Conservation (phyloP, 2,113 vertebrate species). For the Platycercus adscitus region DNA sequence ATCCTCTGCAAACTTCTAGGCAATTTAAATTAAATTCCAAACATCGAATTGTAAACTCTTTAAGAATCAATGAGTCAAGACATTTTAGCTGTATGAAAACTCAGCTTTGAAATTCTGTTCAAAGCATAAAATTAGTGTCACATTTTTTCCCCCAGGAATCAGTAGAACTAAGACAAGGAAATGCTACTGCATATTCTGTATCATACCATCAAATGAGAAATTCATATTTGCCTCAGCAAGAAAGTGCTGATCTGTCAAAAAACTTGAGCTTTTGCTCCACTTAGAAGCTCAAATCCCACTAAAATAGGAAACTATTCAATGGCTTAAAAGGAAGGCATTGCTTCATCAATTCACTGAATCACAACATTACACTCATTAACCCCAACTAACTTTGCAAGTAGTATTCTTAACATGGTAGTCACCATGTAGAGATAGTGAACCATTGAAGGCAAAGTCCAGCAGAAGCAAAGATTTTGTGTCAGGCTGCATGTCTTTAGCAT, state of each 20-base stretch:
- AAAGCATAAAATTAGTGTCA: background rate
- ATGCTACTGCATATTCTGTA: background rate
- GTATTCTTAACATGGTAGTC: background rate
- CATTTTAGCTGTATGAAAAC: background rate
- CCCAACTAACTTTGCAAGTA: background rate
- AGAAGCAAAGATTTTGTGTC: background rate
- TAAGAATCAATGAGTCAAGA: background rate
- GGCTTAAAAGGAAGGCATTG: background rate
- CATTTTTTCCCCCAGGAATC: background rate
- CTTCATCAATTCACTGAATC: background rate
- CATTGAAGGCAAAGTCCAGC: background rate
- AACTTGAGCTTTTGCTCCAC: background rate
- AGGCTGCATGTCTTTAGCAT: background rate
- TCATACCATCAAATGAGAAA: background rate
- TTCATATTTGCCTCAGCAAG: background rate
- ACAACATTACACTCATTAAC: background rate
- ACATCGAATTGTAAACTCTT: background rate
- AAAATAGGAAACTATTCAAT: background rate
- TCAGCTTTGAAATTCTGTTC: background rate
- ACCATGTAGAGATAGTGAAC: background rate
- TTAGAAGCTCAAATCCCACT: background rate
- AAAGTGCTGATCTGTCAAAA: background rate
- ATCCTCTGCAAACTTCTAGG: background rate
- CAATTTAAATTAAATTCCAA: background rate
- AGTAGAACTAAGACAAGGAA: background rate